Evolutionary conservation across 2,888 invertebrate species (phyloP), one percentile per base, ranked within the genome.

Genomic region (Lissocephala sabroskyi): DNA sequence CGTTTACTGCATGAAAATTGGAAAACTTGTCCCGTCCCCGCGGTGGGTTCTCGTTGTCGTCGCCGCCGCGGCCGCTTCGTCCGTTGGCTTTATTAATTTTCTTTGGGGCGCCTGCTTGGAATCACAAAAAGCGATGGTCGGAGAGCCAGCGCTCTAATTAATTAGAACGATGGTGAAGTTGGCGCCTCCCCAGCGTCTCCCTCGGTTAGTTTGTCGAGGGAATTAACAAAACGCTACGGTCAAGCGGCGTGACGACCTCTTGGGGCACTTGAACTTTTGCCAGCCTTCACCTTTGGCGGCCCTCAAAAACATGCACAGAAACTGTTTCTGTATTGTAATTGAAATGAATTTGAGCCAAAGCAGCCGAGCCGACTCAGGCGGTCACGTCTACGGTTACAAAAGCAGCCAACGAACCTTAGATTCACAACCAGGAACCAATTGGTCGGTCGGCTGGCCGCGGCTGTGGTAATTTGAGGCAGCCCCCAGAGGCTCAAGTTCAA

Each of bases 1-100:
- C 76, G 62, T 57, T 71, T 66, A 58, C 53, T 67, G 64, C 60
- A 70, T 78, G 70, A 68, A 68, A 68, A 68, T 68, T 71, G 67
- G 67, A 74, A 68, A 65, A 74, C 61, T n/a, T n/a, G n/a, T n/a
- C n/a, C n/a, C n/a, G n/a, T n/a, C n/a, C n/a, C n/a, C n/a, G n/a
- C n/a, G n/a, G n/a, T n/a, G n/a, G n/a, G n/a, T n/a, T n/a, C 75
- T 68, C 36, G 62, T 70, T 62, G 56, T 41, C 45, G 53, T 47
- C 42, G 42, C 30, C 19, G 30, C 16, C 19, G 28, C 1, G 9
- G 9, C 7, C 7, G 26, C 23, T 23, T n/a, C 32, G 17, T 30
- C 13, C 13, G 23, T 18, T 41, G 14, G 37, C 23, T 48, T 65
- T 67, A 73, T 73, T 73, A 73, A 73, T 70, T 68, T 70, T 56